Base-by-base conservation (phyloP, 1,140 invertebrate species). In the Sarcophaga peregrina region DNA sequence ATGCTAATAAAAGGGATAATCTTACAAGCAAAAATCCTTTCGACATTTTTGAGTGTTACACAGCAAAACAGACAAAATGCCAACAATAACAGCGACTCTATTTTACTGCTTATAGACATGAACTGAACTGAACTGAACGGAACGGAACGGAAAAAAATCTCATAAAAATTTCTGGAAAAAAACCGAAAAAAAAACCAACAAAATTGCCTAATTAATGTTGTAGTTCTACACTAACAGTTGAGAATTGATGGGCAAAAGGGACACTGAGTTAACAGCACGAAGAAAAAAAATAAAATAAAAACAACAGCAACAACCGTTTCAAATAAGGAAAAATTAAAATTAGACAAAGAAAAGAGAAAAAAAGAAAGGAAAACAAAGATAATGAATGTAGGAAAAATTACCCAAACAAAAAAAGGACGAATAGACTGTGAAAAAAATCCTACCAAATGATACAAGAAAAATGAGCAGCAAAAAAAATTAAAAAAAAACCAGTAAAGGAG, bases 1-100 rank as follows among this genome's bases (percentile, higher is more conserved):
- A 75, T 75, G 73, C 73, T 75, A 75, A 75, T 75, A 75, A 75
- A 75, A 75, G 47, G 73, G 73, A 75, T 75, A 75, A 75, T 75
- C 73, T 75, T 75, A 75, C 73, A n/a, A 75, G 47, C 74, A n/a
- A 9, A 76, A 76, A 76, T 76, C 74, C 47, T 76, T 76, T 76
- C 74, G 74, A 48, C 74, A 76, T 76, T 76, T 76, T 76, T 76
- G 74, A 76, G 74, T 76, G 74, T 47, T 76, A 76, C 46, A 76
- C 37, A 13, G 47, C 15, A 76, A 76, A 47, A 47, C 11, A 75
- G 10, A 45, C 13, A 37, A 58, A n/a, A 15, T 13, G 9, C 10
- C 13, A n/a, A 48, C n/a, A 47, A 48, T n/a, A 76, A 76, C 37
- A 37, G n/a, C 9, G 1, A 15, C 52, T n/a, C 5, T 15, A 58